Percentiles rank a stretch among this genome's conserved stretches.
Evolutionary conservation across 2,797 vertebrate genomes (phyloP).

Genomic region (Notamacropus eugenii): DNA sequence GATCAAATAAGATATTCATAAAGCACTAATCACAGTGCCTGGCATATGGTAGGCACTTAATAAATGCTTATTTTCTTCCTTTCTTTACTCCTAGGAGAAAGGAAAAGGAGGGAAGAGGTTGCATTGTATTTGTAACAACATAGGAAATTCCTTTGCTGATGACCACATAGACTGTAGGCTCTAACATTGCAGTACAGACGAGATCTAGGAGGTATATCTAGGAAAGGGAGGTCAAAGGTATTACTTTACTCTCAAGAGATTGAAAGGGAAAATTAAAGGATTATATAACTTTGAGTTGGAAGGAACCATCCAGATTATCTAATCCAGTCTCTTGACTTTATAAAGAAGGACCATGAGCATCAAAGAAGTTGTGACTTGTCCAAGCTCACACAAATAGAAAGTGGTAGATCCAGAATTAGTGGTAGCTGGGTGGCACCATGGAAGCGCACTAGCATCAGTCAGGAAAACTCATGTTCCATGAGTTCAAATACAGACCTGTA

Average conservation of each 20-base stretch:
- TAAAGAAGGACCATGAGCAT: background rate
- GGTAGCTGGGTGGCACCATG: no score
- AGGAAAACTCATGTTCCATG: no score
- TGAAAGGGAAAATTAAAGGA: slow-evolving; percentile 22
- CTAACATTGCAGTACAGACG: background rate
- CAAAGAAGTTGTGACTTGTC: background rate
- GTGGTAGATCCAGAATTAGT: background rate
- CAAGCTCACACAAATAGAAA: background rate
- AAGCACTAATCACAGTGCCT: background rate
- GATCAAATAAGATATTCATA: background rate
- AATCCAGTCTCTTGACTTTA: background rate
- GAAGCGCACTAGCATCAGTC: no score
- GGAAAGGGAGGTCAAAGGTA: background rate
- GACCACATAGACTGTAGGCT: background rate
- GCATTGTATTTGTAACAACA: slow-evolving; percentile 2
- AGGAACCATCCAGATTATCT: background rate
- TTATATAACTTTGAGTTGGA: background rate
- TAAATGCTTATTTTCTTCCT: background rate
- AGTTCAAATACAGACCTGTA: no score
- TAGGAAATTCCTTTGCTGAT: slow-evolving; percentile 18
- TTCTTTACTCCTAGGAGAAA: background rate
- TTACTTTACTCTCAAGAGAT: background rate
- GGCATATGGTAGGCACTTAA: background rate
- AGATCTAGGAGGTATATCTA: background rate
- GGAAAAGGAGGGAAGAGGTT: background rate